Conservation (phyloP, 2,888 invertebrate species). For the Omphaloscelis lunosa region DNA sequence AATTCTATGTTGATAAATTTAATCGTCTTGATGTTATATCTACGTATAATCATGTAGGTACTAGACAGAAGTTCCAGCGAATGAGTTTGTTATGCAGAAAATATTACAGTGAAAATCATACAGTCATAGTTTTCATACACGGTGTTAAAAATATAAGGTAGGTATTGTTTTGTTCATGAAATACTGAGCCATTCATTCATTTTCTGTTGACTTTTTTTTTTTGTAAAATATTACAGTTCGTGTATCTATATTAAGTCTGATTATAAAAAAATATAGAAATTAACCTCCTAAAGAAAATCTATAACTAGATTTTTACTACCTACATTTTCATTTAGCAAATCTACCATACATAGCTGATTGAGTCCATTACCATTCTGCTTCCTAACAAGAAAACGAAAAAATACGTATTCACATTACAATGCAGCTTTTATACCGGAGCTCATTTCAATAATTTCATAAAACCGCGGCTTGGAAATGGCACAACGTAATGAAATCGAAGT, state of each 20-base stretch:
- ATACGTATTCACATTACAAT: slow-evolving; percentile 53
- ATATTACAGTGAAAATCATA: not conserved
- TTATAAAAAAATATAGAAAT: not conserved
- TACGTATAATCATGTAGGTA: not conserved
- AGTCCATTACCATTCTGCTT: slow-evolving; percentile 37
- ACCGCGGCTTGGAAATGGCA: slow-evolving; percentile 39
- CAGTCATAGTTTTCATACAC: not conserved
- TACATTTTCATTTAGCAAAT: slow-evolving; percentile 21
- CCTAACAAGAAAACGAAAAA: slow-evolving; percentile 16
- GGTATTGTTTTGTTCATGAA: not conserved
- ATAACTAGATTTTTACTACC: not conserved
- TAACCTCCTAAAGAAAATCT: not conserved
- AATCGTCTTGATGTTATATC: not conserved
- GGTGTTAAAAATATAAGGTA: not conserved
- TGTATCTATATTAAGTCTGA: not conserved
- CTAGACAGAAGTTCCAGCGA: too few species aligned
- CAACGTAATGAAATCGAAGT: slow-evolving; percentile 47
- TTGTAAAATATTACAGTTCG: not conserved
- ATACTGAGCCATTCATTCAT: not conserved
- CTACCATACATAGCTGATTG: slow-evolving; percentile 16
- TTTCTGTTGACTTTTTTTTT: not conserved
- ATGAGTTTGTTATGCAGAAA: not conserved
- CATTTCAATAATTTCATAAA: slow-evolving; percentile 55
- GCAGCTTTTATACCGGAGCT: slow-evolving; percentile 49
- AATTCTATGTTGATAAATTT: slow-evolving; percentile 21